Base-by-base conservation (phyloP, 1,140 invertebrate genomes). In the Drosophila serrata region DNA sequence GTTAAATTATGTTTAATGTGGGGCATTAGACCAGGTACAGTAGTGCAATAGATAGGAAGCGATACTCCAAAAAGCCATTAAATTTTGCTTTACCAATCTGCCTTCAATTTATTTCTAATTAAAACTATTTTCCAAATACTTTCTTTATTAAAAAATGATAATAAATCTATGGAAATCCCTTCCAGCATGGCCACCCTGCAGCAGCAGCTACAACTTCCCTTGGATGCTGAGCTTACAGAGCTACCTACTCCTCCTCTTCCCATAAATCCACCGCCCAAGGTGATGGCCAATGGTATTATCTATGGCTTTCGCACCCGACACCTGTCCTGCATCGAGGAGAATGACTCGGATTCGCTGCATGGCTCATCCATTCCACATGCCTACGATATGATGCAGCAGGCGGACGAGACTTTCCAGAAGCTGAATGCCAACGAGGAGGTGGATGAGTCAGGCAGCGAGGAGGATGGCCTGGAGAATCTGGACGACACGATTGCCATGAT, bases 301-400 rank as follows among this genome's bases (percentile, higher is more conserved):
- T 92, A 92, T 61, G 91, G 91, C 8, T 92, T 92, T 65, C 90
- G 92, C 22, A 92, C 92, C 8, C 81, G 92, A 0, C 92, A 92
- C 61, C 57, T 92, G 51, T 92, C 92, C 51, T 92, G 92, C 79
- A 92, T 92, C 56, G 90, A 92, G 55, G 92, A 92, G 57, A 92
- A 92, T 15, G 92, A 92, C 64, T 91, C 92, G 27, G 92, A 92
- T 45, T 92, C 92, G 3, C 55, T 91, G 51, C 88, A 92, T 49
- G 85, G 92, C 6, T 81, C 84, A 0, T 92, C 91, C 12, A 70
- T 92, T 46, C 87, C 91, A 22, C 80, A 81, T 29, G 75, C 90
- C 39, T 90, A 78, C 43, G 92, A 92, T 51, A 67, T 92, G 43
- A 91, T 92, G 68, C 81, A 92, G 64, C 80, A 92, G 61, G 91